A percentile compares a stretch with the other conserved stretches of the same genome.
Conservation (phyloP, 2,797 vertebrate genomes). For the Setipinna tenuifilis region DNA sequence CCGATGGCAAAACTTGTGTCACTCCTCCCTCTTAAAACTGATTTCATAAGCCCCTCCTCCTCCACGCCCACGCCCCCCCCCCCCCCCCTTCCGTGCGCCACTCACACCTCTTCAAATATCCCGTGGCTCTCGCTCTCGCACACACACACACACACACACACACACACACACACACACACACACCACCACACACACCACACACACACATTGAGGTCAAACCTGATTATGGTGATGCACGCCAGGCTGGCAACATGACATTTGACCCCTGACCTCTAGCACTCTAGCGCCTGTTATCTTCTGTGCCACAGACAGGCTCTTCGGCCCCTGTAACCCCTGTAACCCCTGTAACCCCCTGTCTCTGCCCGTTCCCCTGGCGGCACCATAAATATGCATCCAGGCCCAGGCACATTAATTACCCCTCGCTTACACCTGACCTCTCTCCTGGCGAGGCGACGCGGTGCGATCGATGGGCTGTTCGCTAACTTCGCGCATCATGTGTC, state of each 20-base stretch:
- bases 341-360: too few relatives aligned
- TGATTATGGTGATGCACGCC: too few relatives aligned
- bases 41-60: too few relatives aligned
- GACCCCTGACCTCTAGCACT: too few relatives aligned
- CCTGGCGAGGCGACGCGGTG: constrained; percentile 27
- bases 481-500: constrained; percentile 34
- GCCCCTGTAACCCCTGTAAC: background rate
- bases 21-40: too few relatives aligned
- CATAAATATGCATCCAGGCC: constrained; percentile 50
- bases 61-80: too few relatives aligned
- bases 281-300: too few relatives aligned
- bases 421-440: constrained; percentile 46
- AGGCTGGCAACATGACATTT: too few relatives aligned
- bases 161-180: background rate
- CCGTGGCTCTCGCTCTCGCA: background rate
- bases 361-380: constrained; percentile 11
- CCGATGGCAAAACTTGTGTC: too few relatives aligned
- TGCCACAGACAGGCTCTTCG: too few relatives aligned
- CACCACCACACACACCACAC: background rate
- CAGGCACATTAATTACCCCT: constrained; percentile 52
- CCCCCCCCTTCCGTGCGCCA: background rate
- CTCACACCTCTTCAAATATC: background rate
- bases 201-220: too few relatives aligned
- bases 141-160: constrained; percentile 3
- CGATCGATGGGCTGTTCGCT: constrained; percentile 48